A percentile compares a stretch with the other conserved stretches of the same genome.
Evolutionary conservation across 1,140 invertebrate genomes (phyloP).

Genomic region (Hypsibius dujardini): DNA sequence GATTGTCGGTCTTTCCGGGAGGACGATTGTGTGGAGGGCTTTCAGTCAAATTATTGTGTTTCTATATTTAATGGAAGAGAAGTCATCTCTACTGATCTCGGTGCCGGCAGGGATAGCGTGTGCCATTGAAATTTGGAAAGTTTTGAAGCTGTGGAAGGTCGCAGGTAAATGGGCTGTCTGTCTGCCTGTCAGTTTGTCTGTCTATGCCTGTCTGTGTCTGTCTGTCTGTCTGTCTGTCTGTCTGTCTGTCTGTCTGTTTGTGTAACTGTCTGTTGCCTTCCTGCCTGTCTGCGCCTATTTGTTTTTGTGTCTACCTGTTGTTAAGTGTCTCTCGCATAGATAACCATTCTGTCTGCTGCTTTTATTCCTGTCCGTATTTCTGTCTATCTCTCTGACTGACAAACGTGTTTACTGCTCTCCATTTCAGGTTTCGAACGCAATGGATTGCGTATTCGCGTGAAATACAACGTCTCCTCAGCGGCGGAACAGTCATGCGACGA

Average conservation of each 20-base stretch:
- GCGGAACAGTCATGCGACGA: slow-evolving; percentile 60
- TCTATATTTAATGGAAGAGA: slow-evolving; percentile 75
- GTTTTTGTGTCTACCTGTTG: neutral
- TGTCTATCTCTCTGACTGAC: neutral
- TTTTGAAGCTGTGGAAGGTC: slow-evolving; percentile 14
- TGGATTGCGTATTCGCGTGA: slow-evolving; percentile 22
- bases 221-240: too few relatives aligned
- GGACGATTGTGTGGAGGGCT: slow-evolving; percentile 74
- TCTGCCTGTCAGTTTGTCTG: neutral
- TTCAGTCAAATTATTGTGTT: slow-evolving; percentile 85
- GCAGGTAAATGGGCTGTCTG: slow-evolving; percentile 34
- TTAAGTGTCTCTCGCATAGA: neutral
- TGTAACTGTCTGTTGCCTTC: slow-evolving; percentile 16
- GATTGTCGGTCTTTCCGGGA: slow-evolving; percentile 68
- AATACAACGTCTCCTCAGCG: slow-evolving; percentile 34
- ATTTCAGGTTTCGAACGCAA: slow-evolving; percentile 21
- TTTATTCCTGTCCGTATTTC: slow-evolving; percentile 20
- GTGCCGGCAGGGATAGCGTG: slow-evolving; percentile 66
- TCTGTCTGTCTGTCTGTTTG: neutral
- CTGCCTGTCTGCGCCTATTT: slow-evolving; percentile 18
- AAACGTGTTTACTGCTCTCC: neutral
- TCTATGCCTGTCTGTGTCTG: slow-evolving; percentile 13
- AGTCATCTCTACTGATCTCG: slow-evolving; percentile 72
- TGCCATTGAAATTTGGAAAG: slow-evolving; percentile 50
- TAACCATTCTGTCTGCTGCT: slow-evolving; percentile 2